Base-by-base conservation (phyloP, 35 echinoderm and acorn worm genomes). In the Ophioderma brevispina region DNA sequence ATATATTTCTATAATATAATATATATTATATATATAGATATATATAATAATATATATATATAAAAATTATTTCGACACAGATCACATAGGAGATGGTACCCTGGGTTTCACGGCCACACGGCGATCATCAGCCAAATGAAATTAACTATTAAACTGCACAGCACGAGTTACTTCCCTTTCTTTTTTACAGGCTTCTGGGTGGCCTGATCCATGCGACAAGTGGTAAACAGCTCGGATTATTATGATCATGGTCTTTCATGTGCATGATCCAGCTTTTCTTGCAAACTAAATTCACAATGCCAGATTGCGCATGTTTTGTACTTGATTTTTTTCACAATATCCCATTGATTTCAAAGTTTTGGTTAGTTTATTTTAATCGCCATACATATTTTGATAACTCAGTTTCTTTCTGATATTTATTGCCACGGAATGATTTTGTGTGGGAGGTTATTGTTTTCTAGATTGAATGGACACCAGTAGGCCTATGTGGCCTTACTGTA, bases 401-500 rank as follows among this genome's bases (percentile, higher is more conserved):
- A 5, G 86, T 78, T 78, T 77, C 64, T 19, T 88, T 78, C 79
- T 41, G 6, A 39, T 77, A 76, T 33, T 39, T 39, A 43, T 77
- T 40, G 8, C 32, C n/a, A n/a, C n/a, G n/a, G n/a, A n/a, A n/a
- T n/a, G n/a, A n/a, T n/a, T n/a, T n/a, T n/a, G n/a, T n/a, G n/a
- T 33, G 19, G 78, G 75, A 43, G 75, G 30, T 88, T 88, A 19
- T 78, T 88, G 75, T n/a, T 88, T 78, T 23, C 86, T 56, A 18
- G 11, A 1, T 43, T 88, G 33, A 88, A 88, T 31, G 35, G 25
- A 39, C 31, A 35, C 39, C 86, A 50, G 86, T 38, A 88, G 36
- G 64, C 86, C 70, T 76, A 87, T 78, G 41, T 88, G 3, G 35
- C 41, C 25, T 46, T 25, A 21, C 36, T 40, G 23, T 33, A 35